Percentiles rank a stretch among this genome's conserved stretches.
These are phyloP conservation scores for Leptestheria dahalacensis DNA, from an alignment of 1,140 invertebrate genomes.

Conservation along the genomic window DNA sequence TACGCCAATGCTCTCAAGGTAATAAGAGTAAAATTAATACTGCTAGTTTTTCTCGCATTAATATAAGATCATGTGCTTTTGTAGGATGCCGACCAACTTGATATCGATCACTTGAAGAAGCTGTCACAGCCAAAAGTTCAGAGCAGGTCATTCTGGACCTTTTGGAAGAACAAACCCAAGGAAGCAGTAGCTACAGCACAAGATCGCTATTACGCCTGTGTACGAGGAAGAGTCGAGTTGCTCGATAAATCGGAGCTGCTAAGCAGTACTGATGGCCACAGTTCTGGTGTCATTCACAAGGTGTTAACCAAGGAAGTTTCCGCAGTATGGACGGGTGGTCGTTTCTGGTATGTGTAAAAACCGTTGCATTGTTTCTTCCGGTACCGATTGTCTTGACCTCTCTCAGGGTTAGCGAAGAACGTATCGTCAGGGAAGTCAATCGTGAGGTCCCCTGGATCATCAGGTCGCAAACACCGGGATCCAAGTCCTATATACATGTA, in stretches of 20 bases:
- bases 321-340: not conserved
- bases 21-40: not conserved
- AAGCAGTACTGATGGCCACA: not conserved
- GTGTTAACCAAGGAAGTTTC: slow-evolving; percentile 4
- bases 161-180: not conserved
- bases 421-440: slow-evolving; percentile 3
- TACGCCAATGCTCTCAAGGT: slow-evolving; percentile 5
- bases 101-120: not conserved
- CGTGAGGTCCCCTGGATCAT: slow-evolving; percentile 4
- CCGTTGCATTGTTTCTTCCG: too few species aligned
- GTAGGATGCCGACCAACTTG: slow-evolving; percentile 8
- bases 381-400: not conserved
- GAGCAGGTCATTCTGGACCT: not conserved
- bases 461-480: slow-evolving; percentile 1
- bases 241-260: not conserved
- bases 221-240: slow-evolving; percentile 2
- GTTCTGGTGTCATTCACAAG: slow-evolving; percentile 7
- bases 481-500: not conserved
- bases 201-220: not conserved
- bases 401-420: not conserved
- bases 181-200: not conserved
- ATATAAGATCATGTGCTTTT: not conserved
- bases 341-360: slow-evolving; percentile 2
- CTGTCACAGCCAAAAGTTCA: slow-evolving; percentile 3
- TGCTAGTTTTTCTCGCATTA: not conserved